Evolutionary conservation across 2,797 vertebrate species (phyloP).

Genomic region (Denticeps clupeoides): DNA sequence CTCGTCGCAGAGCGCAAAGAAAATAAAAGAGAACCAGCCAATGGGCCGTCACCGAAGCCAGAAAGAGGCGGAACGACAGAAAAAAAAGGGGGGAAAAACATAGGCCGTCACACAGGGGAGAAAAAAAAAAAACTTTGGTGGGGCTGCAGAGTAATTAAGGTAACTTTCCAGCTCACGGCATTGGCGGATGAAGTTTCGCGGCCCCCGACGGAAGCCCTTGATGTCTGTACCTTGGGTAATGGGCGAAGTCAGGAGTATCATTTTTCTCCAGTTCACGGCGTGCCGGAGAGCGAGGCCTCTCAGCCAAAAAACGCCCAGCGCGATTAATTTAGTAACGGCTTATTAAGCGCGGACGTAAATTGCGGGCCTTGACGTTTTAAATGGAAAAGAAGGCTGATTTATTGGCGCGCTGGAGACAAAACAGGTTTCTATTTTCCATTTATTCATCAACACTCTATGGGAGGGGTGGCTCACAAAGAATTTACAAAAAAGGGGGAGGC

Average conservation of each 20-base stretch:
- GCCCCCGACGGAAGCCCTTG: constrained; percentile 30
- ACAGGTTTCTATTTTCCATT: constrained; percentile 66
- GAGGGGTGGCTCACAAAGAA: constrained; percentile 72
- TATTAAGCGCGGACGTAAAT: constrained; percentile 77
- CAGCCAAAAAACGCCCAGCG: constrained; percentile 74
- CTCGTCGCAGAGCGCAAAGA: not conserved
- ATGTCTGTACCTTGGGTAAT: constrained; percentile 35
- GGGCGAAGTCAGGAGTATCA: constrained; percentile 22
- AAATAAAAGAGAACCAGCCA: not conserved
- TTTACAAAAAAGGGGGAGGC: constrained; percentile 42
- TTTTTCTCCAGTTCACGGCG: constrained; percentile 35
- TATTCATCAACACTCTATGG: constrained; percentile 66
- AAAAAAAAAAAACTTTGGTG: too few species aligned
- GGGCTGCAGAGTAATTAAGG: constrained; percentile 33
- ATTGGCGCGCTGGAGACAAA: constrained; percentile 67
- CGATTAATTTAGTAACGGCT: constrained; percentile 79
- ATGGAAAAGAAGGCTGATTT: constrained; percentile 78
- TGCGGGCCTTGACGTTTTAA: constrained; percentile 75
- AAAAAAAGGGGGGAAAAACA: too few species aligned
- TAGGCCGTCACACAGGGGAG: too few species aligned
- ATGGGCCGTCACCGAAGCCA: too few species aligned
- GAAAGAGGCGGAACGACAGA: too few species aligned
- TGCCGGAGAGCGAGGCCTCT: constrained; percentile 40
- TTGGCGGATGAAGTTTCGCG: constrained; percentile 36
- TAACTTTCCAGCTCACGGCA: constrained; percentile 31